Conservation (phyloP, 2,888 invertebrate genomes). For the Caenorhabditis sulstoni region DNA sequence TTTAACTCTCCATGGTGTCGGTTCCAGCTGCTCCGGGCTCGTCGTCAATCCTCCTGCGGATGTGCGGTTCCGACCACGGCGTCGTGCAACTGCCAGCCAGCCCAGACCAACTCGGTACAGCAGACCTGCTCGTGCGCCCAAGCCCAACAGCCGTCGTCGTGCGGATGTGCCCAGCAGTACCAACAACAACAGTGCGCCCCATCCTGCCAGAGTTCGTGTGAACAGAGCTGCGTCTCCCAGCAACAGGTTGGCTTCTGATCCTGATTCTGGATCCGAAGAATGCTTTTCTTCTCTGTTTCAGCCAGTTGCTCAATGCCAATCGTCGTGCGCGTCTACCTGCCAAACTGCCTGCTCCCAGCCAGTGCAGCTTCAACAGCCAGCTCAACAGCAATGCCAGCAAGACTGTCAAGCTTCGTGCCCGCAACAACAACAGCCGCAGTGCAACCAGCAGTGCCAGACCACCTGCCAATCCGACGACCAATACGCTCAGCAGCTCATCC, state of each 20-base stretch:
- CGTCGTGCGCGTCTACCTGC: slow-evolving; percentile 60
- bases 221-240: slow-evolving; percentile 57
- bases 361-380: slow-evolving; percentile 49
- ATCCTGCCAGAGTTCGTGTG: slow-evolving; percentile 62
- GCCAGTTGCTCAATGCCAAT: slow-evolving; percentile 57
- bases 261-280: neutral
- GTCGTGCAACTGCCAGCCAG: slow-evolving; percentile 60
- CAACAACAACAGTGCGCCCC: slow-evolving; percentile 62
- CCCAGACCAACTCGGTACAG: slow-evolving; percentile 46
- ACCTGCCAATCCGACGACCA: slow-evolving; percentile 63
- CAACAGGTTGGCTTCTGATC: slow-evolving; percentile 51
- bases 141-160: slow-evolving; percentile 55
- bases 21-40: slow-evolving; percentile 58
- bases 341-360: slow-evolving; percentile 51
- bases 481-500: slow-evolving; percentile 63
- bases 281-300: too few species aligned
- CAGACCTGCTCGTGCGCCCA: slow-evolving; percentile 64
- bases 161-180: slow-evolving; percentile 64
- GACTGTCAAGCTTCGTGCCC: slow-evolving; percentile 57
- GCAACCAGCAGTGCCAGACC: slow-evolving; percentile 63
- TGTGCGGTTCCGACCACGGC: slow-evolving; percentile 61
- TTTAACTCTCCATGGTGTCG: neutral
- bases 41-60: slow-evolving; percentile 56
- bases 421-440: slow-evolving; percentile 46
- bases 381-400: slow-evolving; percentile 60